A percentile compares a stretch with the other conserved stretches of the same genome.
phyloP scores from a whole-genome alignment of 1,140 invertebrate species.

The Babylonia areolata region DNA sequence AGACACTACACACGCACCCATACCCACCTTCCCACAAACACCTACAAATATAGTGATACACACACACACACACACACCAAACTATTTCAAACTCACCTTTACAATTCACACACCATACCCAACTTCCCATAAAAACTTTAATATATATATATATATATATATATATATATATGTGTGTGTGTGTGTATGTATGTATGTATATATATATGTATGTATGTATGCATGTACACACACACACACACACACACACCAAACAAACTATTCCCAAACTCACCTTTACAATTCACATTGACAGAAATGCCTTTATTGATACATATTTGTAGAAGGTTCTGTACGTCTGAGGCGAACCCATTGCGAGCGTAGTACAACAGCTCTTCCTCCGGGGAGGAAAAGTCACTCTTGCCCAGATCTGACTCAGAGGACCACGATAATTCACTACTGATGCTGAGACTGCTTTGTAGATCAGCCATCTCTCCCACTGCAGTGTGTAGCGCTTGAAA shows the following conservation, averaged over 20 bases:
- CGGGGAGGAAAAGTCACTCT: slow-evolving; percentile 30
- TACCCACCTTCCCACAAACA: not conserved
- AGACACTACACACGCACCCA: not conserved
- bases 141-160: not conserved
- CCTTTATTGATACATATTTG: slow-evolving; percentile 58
- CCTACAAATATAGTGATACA: not conserved
- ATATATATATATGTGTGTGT: not conserved
- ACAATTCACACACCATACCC: not conserved
- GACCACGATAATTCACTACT: not conserved
- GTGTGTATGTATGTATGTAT: not conserved
- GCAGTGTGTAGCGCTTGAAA: not conserved
- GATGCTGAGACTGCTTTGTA: not conserved
- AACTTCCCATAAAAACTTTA: too few species aligned
- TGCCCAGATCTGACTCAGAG: not conserved
- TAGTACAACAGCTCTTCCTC: slow-evolving; percentile 53
- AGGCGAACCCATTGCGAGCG: slow-evolving; percentile 69
- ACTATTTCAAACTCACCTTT: not conserved
- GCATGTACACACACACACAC: not conserved
- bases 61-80: not conserved
- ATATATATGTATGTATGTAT: not conserved
- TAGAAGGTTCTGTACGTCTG: slow-evolving; percentile 5
- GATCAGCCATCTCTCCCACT: not conserved
- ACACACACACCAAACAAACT: not conserved
- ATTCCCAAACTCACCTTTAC: slow-evolving; percentile 73
- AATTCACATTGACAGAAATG: slow-evolving; percentile 76